Conservation (phyloP, 2,797 vertebrate genomes). For the Anguilla megastoma region DNA sequence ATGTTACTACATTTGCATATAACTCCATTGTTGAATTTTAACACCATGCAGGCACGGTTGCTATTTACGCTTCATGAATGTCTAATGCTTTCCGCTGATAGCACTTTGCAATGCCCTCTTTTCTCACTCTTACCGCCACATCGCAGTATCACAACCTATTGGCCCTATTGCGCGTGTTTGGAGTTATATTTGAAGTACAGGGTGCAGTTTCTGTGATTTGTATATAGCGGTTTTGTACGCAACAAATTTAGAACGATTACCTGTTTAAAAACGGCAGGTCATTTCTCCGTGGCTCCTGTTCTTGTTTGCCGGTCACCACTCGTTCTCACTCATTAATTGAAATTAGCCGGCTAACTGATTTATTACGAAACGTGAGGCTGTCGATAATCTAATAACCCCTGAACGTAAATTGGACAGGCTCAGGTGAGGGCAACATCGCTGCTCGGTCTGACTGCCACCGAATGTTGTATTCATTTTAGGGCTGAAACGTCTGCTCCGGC, state of each 20-base stretch:
- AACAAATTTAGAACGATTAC: not conserved
- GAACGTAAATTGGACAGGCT: not conserved
- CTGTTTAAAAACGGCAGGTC: not conserved
- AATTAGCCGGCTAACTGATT: not conserved
- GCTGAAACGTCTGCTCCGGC: not conserved
- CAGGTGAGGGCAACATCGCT: not conserved
- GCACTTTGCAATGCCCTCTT: too few relatives aligned
- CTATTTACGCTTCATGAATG: too few relatives aligned
- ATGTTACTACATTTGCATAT: too few relatives aligned
- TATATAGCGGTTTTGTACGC: not conserved
- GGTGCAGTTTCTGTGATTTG: too few relatives aligned
- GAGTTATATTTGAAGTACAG: too few relatives aligned
- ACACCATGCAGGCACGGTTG: too few relatives aligned
- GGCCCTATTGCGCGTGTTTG: too few relatives aligned
- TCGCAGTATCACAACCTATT: not conserved
- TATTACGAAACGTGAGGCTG: not conserved
- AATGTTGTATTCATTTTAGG: not conserved
- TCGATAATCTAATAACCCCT: not conserved
- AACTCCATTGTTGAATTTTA: too few relatives aligned
- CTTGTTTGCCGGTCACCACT: not conserved
- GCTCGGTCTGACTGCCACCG: not conserved
- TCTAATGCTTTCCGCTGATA: too few relatives aligned
- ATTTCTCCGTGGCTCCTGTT: not conserved
- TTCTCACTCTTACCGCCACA: not conserved
- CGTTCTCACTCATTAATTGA: not conserved